Base-by-base conservation (phyloP, 1,140 invertebrate genomes). In the Brachystomella parvula region DNA sequence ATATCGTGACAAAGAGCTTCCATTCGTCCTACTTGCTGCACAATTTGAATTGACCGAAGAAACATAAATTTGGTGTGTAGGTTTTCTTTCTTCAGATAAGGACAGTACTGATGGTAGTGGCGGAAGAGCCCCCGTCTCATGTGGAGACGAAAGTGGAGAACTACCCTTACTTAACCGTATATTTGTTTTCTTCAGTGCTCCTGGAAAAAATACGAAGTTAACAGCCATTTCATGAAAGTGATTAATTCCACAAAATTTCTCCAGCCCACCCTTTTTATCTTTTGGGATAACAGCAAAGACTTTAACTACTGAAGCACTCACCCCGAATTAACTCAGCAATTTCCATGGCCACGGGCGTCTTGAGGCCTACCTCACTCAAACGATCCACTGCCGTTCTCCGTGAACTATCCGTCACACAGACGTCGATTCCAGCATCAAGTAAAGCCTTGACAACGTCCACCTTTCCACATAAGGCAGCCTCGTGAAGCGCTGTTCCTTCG, bases 401-500 rank as follows among this genome's bases (percentile, higher is more conserved):
- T 64, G 86, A 82, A 19, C 83, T 83, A 76, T 96, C 89, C 15
- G 86, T 81, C 47, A 90, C 86, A 64, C 85, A 83, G 17, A 92
- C 80, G 78, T 95, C 89, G 28, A 92, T 89, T 3, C 92, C 92
- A 62, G 85, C 81, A 47, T 90, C 85, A 3, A 98, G 77, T 19
- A 97, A 80, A 0, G 90, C 83, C 61, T 87, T 82, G 2, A 94
- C 93, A 30, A 96, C 92, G 69, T 92, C 89, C 69, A 90, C 84
- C 80, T 97, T 96, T 59, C 94, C 94, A 79, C 89, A 96, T 3
- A 95, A 82, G 0, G 92, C 93, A 1, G 94, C 94, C 75, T 97
- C 93, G 80, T 98, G 95, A 66, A 98, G 82, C 0, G 94, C 92
- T 1, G 92, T 94, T 0, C 95, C 96, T 30, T 86, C 85, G 59